A percentile compares a stretch with the other conserved stretches of the same genome.
phyloP scores from a whole-genome alignment of 2,113 vertebrate species.

The Nettapus auritus region DNA sequence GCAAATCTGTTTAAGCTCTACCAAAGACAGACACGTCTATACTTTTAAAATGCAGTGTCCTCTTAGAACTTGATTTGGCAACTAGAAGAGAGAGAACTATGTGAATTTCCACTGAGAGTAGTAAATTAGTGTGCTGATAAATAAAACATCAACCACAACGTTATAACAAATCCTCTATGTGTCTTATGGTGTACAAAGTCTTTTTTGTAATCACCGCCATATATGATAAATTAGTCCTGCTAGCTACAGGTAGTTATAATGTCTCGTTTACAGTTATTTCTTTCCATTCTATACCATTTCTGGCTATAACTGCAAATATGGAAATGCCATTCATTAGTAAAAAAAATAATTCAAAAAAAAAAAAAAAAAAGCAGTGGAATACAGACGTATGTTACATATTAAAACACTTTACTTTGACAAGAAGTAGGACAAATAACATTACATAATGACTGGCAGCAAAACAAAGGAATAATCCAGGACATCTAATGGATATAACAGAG shows the following conservation, averaged over 20 bases:
- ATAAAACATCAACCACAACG: not conserved
- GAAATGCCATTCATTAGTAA: not conserved
- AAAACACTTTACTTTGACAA: not conserved
- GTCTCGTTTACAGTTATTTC: not conserved
- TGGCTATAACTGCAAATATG: not conserved
- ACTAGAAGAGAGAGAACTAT: not conserved
- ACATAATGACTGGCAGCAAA: not conserved
- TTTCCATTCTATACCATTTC: not conserved
- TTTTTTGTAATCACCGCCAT: not conserved
- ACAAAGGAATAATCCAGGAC: not conserved
- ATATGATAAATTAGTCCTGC: not conserved
- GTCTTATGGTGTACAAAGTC: not conserved
- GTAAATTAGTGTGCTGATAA: not conserved
- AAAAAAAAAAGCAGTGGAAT: not conserved
- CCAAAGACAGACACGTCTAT: not conserved
- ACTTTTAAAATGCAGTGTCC: not conserved
- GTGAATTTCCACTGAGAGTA: not conserved
- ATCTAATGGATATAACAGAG: not conserved
- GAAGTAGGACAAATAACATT: not conserved
- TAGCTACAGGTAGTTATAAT: not conserved
- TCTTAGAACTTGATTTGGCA: not conserved
- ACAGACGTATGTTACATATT: not conserved
- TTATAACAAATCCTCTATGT: not conserved
- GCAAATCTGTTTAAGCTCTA: not conserved
- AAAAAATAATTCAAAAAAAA: not conserved